Percentiles rank a stretch among this genome's conserved stretches.
Conservation (phyloP, 2,797 vertebrate genomes). For the Iguana delicatissima region DNA sequence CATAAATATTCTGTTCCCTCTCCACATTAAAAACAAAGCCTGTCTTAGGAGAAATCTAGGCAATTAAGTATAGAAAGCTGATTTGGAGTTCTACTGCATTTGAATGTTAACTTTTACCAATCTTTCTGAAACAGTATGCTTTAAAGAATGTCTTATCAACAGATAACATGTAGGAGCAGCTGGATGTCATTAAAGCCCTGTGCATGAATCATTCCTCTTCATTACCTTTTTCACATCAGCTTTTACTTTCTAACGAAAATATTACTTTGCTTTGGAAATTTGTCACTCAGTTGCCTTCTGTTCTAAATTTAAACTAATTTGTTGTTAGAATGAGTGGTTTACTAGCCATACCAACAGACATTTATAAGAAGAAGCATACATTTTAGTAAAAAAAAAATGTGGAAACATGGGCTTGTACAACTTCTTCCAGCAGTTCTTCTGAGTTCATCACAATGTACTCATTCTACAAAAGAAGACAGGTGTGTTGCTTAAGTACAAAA, state of each 20-base stretch:
- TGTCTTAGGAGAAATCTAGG: constrained; percentile 78
- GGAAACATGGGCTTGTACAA: constrained; percentile 48
- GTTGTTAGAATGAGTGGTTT: constrained; percentile 59
- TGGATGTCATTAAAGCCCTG: constrained; percentile 92
- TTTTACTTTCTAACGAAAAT: constrained; percentile 88
- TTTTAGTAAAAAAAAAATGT: constrained; percentile 39
- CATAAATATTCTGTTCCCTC: constrained; percentile 59
- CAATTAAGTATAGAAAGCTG: constrained; percentile 79
- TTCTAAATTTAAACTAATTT: constrained; percentile 77
- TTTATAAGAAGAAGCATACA: constrained; percentile 42
- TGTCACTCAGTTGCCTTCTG: constrained; percentile 86
- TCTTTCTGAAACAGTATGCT: constrained; percentile 82
- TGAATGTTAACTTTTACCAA: constrained; percentile 82
- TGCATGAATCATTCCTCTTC: constrained; percentile 94
- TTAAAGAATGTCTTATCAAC: constrained; percentile 83
- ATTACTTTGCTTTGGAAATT: constrained; percentile 92
- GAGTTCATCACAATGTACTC: constrained; percentile 19
- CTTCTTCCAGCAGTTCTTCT: neutral
- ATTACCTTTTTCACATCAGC: constrained; percentile 89
- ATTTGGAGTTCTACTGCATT: constrained; percentile 77
- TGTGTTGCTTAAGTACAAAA: constrained; percentile 30
- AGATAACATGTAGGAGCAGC: constrained; percentile 87
- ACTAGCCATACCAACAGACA: constrained; percentile 51
- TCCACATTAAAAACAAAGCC: constrained; percentile 63
- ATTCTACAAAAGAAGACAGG: neutral